These are phyloP conservation scores for Sander vitreus DNA, from an alignment of 2,113 vertebrate genomes.

Conservation along the genomic window DNA sequence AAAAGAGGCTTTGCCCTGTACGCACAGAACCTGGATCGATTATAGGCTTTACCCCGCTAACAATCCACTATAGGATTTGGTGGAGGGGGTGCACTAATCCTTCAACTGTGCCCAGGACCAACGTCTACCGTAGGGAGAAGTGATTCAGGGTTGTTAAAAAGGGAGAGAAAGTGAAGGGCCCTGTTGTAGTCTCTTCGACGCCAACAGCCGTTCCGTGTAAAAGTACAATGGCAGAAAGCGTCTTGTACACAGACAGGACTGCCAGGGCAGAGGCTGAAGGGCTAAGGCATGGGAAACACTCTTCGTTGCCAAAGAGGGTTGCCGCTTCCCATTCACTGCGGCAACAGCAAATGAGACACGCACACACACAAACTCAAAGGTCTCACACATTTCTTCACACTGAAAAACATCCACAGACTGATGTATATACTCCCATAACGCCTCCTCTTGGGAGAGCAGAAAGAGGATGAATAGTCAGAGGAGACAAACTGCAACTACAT, in stretches of 20 bases:
- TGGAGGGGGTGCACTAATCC: constrained; percentile 59
- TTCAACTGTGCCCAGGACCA: constrained; percentile 68
- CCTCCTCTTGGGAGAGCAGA: constrained; percentile 51
- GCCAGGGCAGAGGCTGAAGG: constrained; percentile 88
- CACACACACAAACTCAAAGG: constrained; percentile 68
- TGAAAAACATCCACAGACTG: constrained; percentile 56
- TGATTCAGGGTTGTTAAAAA: constrained; percentile 71
- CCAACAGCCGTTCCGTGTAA: constrained; percentile 92
- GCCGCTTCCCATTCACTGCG: constrained; percentile 90
- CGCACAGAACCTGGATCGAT: constrained; percentile 60
- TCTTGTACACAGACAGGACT: constrained; percentile 91
- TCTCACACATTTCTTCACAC: constrained; percentile 68
- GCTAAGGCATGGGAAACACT: constrained; percentile 94
- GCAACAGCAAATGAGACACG: constrained; percentile 80
- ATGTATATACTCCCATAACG: constrained; percentile 60
- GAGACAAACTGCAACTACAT: constrained; percentile 65
- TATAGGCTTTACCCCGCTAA: constrained; percentile 49
- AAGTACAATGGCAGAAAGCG: constrained; percentile 92
- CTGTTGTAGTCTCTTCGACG: constrained; percentile 89
- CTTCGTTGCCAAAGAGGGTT: constrained; percentile 92
- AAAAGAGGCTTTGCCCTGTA: constrained; percentile 51
- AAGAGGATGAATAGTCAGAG: constrained; percentile 54
- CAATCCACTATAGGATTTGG: constrained; percentile 61
- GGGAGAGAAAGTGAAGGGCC: constrained; percentile 73
- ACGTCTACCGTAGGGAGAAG: constrained; percentile 62